Evolutionary conservation across 2,888 invertebrate species (phyloP), one percentile per base, ranked within the genome.

Genomic region (Abscondita cerata): DNA sequence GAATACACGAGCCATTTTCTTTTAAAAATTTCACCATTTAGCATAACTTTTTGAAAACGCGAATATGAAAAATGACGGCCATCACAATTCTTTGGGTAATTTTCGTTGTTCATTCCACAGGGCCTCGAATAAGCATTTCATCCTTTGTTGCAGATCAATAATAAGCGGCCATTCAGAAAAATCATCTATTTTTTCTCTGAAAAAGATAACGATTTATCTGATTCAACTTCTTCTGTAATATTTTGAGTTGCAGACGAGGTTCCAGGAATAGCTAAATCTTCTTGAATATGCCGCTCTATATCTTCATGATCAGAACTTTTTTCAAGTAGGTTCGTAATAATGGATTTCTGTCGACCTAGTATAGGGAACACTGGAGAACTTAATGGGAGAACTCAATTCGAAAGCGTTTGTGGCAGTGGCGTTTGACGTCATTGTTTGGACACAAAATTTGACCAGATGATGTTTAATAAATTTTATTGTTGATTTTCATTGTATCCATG

Each of bases 1-100:
- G 44, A 53, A 31, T 53, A 53, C 16, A 44, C 16, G 4, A 41
- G 44, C 41, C 53, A 53, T 44, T 16, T 53, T 53, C 40, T 53
- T 41, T 53, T 44, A 13, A 44, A 53, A 44, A 11, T 53, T 44
- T 53, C 41, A 9, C 44, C 53, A 53, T 41, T 44, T 44, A 15
- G 44, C 53, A 53, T 41, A 31, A 41, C 44, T 44, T 41, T 36
- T 36, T 36, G 5, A 36, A 36, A 36, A 36, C 12, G 11, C 36
- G 36, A n/a, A 36, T 25, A 25, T 53, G 12, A 52, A 40, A 52
- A 38, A 36, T 52, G 52, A 19, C 13, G 13, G 5, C 15, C 2
- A 9, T 44, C 44, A 44, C 16, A 18, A 8, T 44, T 15, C 18
- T 16, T 44, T 44, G 16, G 44, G 18, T 15, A 44, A 18, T 44